Conservation (phyloP, 2,797 vertebrate species). For the Prunella strophiata region DNA sequence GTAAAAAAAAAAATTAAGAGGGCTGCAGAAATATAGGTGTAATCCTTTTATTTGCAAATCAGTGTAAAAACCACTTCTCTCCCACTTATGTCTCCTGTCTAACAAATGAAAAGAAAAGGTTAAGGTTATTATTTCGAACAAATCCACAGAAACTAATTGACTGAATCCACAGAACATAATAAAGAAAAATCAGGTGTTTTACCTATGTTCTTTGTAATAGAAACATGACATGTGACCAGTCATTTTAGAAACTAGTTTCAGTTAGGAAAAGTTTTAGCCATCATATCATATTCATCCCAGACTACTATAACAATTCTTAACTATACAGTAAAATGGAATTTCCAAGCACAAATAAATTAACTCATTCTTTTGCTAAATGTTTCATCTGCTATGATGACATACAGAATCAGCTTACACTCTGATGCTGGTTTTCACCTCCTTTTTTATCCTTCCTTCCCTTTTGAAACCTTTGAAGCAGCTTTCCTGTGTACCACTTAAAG, state of each 20-base stretch:
- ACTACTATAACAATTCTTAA: background rate
- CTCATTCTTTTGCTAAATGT: background rate
- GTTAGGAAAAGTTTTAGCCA: background rate
- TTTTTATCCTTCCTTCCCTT: background rate
- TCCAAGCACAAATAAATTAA: conserved; percentile 23
- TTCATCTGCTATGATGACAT: background rate
- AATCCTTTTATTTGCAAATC: background rate
- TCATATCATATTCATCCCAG: background rate
- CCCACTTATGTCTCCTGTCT: background rate
- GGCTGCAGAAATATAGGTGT: background rate
- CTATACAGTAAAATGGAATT: conserved; percentile 37
- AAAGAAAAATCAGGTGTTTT: background rate
- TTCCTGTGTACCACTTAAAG: background rate
- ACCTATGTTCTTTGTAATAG: background rate
- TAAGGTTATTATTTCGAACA: background rate
- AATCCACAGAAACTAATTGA: background rate
- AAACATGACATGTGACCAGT: background rate
- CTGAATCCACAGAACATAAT: background rate
- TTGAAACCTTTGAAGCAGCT: background rate
- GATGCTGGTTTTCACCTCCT: background rate
- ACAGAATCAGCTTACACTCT: background rate
- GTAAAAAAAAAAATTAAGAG: background rate
- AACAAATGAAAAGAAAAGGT: background rate
- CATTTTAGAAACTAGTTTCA: background rate
- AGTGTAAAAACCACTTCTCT: background rate